Evolutionary conservation across 2,113 vertebrate species (phyloP), one percentile per base, ranked within the genome.

Genomic region (Numida meleagris): DNA sequence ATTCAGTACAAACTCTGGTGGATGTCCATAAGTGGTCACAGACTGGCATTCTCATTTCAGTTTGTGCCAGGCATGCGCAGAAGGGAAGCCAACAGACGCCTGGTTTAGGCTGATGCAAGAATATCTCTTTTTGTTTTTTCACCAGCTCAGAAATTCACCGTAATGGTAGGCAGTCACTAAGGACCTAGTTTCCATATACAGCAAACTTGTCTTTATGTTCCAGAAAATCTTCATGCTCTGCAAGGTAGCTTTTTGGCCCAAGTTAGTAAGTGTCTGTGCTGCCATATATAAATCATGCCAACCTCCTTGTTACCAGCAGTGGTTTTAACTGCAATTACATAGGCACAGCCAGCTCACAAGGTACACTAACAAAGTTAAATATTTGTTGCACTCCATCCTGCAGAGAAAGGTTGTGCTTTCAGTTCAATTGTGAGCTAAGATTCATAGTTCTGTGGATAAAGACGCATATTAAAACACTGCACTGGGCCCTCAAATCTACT

Each of bases 1-100:
- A 89, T 87, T 82, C 86, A 79, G 65, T 79, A 67, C 89, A 92
- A 76, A 68, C 31, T 78, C 94, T 86, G 67, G 80, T 65, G 83
- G 63, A 42, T 81, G 63, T 84, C 73, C 82, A 57, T 86, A 78
- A 55, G 57, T 2, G 7, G 73, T 72, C 0, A 0, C 76, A 88
- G 88, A 61, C 82, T 78, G 82, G 57, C 2, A 4, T 48, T 74
- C 85, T 62, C 31, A 12, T 77, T 93, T 86, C 58, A 75, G 82
- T 33, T 78, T 48, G 57, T 84, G 76, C 73, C 86, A 83, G 86
- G 46, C 77, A 11, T 0, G 34, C 80, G 38, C 3, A 5, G 58
- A 45, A 81, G 83, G 2, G 43, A 46, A 84, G 86, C 62, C 45
- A 50, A 42, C 81, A 82, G 90, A 90, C 57, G 43, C 74, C 61